phyloP scores from a whole-genome alignment of 2,113 vertebrate genomes.

The Clarias macrocephalus region DNA sequence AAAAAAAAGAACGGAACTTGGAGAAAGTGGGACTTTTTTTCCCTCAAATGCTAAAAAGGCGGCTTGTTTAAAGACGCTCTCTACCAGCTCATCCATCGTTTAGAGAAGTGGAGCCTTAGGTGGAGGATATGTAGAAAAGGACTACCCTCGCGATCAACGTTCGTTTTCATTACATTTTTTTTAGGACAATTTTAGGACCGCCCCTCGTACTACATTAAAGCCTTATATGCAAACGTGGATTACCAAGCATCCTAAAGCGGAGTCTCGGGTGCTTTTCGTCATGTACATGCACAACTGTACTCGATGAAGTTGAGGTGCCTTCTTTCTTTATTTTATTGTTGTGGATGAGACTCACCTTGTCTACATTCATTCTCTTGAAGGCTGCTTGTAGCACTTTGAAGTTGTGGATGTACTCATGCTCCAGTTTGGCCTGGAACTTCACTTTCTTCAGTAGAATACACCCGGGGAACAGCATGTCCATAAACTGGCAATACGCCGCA shows the following conservation, averaged over 20 bases:
- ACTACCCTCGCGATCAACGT: too few relatives aligned
- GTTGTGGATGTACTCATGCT: conserved; percentile 94
- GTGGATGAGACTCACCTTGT: conserved; percentile 80
- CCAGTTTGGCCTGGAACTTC: conserved; percentile 91
- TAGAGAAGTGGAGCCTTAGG: too few relatives aligned
- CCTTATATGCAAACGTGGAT: neutral
- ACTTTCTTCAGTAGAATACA: conserved; percentile 91
- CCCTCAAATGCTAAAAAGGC: too few relatives aligned
- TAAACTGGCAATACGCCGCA: conserved; percentile 93
- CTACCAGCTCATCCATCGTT: too few relatives aligned
- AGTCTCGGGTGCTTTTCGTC: neutral
- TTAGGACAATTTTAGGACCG: too few relatives aligned
- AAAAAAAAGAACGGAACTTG: too few relatives aligned
- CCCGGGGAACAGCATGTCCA: conserved; percentile 97
- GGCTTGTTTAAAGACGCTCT: too few relatives aligned
- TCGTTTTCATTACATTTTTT: too few relatives aligned
- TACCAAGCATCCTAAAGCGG: neutral
- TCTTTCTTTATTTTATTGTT: neutral
- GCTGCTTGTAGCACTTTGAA: conserved; percentile 94
- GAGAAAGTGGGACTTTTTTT: too few relatives aligned
- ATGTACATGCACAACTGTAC: neutral
- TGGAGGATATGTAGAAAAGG: too few relatives aligned
- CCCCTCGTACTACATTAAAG: neutral
- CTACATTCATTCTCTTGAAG: conserved; percentile 96
- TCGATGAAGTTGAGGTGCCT: neutral